phyloP scores from a whole-genome alignment of 2,797 vertebrate genomes.

The Tarsius wallacei region DNA sequence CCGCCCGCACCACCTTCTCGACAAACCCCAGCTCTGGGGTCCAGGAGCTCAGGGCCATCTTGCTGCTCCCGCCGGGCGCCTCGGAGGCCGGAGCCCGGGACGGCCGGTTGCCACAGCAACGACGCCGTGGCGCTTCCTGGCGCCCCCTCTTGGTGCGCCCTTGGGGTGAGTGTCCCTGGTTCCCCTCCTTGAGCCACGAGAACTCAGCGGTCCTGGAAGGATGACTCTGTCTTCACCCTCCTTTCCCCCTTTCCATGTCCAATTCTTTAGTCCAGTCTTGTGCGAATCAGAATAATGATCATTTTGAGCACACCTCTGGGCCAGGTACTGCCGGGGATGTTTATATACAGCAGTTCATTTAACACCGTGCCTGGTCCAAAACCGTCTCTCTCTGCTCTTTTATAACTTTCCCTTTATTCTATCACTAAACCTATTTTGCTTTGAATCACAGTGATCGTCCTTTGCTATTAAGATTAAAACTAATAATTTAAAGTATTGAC shows the following conservation, averaged over 20 bases:
- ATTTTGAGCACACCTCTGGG: not conserved
- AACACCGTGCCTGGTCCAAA: too few relatives aligned
- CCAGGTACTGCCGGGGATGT: not conserved
- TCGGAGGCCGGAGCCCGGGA: rapidly evolving
- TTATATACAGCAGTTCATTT: not conserved
- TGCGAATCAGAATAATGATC: not conserved
- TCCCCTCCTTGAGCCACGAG: not conserved
- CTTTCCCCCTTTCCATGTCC: not conserved
- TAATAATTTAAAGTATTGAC: not conserved
- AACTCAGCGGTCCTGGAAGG: not conserved
- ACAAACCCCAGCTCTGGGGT: not conserved
- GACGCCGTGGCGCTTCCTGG: not conserved
- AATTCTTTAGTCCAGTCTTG: not conserved
- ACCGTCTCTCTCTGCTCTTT: not conserved
- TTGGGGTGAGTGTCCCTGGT: rapidly evolving
- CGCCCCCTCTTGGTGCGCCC: not conserved
- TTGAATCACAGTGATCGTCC: not conserved
- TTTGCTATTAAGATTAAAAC: not conserved
- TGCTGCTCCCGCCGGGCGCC: rapidly evolving
- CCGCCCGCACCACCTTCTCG: not conserved
- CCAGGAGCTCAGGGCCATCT: conserved; percentile 45
- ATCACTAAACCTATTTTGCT: not conserved
- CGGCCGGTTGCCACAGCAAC: conserved; percentile 62
- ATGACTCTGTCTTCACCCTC: not conserved
- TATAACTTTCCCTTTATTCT: not conserved